Conservation (phyloP, 2,797 vertebrate genomes). For the Podarcis lilfordi region DNA sequence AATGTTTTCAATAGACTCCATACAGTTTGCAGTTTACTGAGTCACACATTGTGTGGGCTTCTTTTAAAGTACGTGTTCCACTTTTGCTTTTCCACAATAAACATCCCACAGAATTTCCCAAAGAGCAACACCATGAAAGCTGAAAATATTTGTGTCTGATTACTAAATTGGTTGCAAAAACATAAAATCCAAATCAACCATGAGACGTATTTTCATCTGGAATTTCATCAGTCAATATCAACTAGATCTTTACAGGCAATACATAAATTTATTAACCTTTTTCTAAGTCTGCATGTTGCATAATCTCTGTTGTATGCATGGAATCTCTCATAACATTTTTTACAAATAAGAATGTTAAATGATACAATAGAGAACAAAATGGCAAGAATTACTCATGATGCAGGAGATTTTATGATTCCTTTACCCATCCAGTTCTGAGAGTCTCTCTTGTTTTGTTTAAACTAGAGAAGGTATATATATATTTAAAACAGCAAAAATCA, state of each 20-base stretch:
- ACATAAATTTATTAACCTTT: background rate
- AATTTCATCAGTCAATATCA: background rate
- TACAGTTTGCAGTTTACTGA: background rate
- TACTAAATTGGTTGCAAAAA: background rate
- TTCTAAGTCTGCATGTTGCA: fast-evolving
- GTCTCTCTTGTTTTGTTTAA: background rate
- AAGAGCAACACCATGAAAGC: background rate
- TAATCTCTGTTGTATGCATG: background rate
- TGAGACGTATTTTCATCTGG: fast-evolving
- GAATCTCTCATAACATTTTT: background rate
- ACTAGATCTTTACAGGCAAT: background rate
- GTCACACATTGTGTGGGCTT: background rate
- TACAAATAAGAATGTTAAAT: background rate
- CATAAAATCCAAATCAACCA: background rate
- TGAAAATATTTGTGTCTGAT: background rate
- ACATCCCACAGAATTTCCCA: background rate
- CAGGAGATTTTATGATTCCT: background rate
- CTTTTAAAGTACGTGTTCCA: background rate
- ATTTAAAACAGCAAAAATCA: background rate
- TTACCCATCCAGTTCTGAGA: background rate
- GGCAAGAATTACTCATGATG: background rate
- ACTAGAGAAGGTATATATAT: background rate
- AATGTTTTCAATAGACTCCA: background rate
- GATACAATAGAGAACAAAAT: background rate
- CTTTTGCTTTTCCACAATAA: background rate